Conservation (phyloP, 2,797 vertebrate genomes). For the Alauda arvensis region DNA sequence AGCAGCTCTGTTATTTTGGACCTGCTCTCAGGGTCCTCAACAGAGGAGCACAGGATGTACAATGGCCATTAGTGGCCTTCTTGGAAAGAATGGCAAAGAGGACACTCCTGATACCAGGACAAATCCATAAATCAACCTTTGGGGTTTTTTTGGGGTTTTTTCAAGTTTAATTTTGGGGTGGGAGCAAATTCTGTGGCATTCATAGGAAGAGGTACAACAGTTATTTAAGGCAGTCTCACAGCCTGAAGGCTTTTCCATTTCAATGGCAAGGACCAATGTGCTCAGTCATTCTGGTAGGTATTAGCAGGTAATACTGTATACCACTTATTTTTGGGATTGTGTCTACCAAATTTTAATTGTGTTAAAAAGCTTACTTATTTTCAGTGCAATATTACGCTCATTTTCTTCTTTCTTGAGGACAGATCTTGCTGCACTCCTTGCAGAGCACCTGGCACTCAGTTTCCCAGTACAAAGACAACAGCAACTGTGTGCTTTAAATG, state of each 20-base stretch:
- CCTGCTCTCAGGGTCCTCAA: not conserved
- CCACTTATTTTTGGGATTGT: not conserved
- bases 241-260: not conserved
- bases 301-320: not conserved
- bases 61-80: not conserved
- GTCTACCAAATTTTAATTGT: not conserved
- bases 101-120: not conserved
- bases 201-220: rapidly evolving
- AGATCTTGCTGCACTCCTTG: not conserved
- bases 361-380: not conserved
- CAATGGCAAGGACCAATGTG: not conserved
- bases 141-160: not conserved
- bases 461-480: not conserved
- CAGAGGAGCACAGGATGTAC: not conserved
- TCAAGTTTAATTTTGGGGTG: not conserved
- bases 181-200: not conserved
- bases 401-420: not conserved
- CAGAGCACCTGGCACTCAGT: not conserved
- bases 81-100: not conserved
- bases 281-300: not conserved
- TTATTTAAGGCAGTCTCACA: not conserved
- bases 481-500: not conserved
- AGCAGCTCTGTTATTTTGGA: not conserved
- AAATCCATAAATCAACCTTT: conserved; percentile 1
- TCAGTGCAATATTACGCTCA: not conserved